Base-by-base conservation (phyloP, 2,888 invertebrate species). In the Drosophila formosana region DNA sequence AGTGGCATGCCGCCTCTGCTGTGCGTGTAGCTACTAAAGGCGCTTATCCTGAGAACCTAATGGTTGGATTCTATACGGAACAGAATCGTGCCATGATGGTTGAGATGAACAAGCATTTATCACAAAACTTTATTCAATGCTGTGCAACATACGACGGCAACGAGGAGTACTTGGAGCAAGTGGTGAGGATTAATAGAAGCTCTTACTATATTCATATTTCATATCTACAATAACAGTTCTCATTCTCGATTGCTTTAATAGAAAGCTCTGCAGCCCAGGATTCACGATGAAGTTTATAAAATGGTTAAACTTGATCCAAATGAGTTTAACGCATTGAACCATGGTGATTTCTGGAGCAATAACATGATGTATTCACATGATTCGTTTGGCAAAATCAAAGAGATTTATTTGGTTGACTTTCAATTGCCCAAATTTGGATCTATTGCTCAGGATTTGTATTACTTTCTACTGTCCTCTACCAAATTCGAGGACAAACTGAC, bases 361-460 rank as follows among this genome's bases (percentile, higher is more conserved):
- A 90, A 90, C 23, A 78, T 90, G 5, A 90, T 90, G 91, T 90
- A 82, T 41, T 79, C 83, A 5, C 78, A 91, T 50, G 87, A 88
- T 45, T 75, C 77, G 0, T 76, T 75, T 46, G 84, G 82, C 0
- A 81, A 85, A 11, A 74, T 87, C 6, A 78, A 79, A 4, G 82
- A 91, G 18, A 81, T 85, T 0, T 80, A 82, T 3, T 72, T 92
- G 28, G 77, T 91, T 2, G 92, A 92, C 52, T 90, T 81, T 37
- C 91, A 92, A 63, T 26, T 91, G 34, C 72, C 75, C 2, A 86
- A 75, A 52, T 91, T 82, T 56, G 88, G 88, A 3, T 65, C 86
- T 8, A 89, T 91, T 0, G 88, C 89, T 0, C 75, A 89, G 26
- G 92, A 92, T 66, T 73, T 92, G 39, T 75, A 79, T 8, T 90